Evolutionary conservation across 1,140 invertebrate genomes (phyloP), one percentile per base, ranked within the genome.

Genomic region (Uloborus diversus): DNA sequence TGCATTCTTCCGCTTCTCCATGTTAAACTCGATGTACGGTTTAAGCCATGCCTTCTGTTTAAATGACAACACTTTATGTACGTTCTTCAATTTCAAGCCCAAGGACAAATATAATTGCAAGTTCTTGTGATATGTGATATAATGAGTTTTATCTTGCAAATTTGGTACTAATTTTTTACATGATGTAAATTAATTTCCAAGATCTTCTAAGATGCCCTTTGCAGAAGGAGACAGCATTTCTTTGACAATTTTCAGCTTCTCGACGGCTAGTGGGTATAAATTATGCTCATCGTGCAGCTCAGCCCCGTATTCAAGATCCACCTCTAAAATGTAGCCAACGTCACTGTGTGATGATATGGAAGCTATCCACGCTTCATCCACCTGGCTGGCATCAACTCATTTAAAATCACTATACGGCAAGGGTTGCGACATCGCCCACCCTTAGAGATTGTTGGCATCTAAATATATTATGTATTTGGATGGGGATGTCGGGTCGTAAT

Each of bases 121-220:
- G 83, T 86, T 88, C 80, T 82, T 75, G 84, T 89, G 88, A 84
- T 90, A 89, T 56, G 89, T 85, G 51, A 87, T 81, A 85, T 89
- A 89, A 51, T 87, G 87, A 73, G 81, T 76, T 27, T 81, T 82
- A 33, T 64, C 2, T 4, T 62, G 3, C 37, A 82, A 81, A 82
- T 61, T 71, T 30, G 33, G 49, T n/a, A n/a, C n/a, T n/a, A n/a
- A n/a, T n/a, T n/a, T n/a, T n/a, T 9, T 42, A 3, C 5, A 81
- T 81, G 73, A 30, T 4, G 49, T 51, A n/a, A n/a, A 13, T 51
- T 51, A 4, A 51, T 11, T 51, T 7, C 4, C 4, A n/a, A 51
- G 7, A 20, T 4, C 4, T 5, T n/a, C 4, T 20, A 51, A 4
- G n/a, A 51, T 5, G 7, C 7, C 7, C 20, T 11, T 51, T 4